Evolutionary conservation across 2,113 vertebrate species (phyloP).

Genomic region (Semicossyphus pulcher): DNA sequence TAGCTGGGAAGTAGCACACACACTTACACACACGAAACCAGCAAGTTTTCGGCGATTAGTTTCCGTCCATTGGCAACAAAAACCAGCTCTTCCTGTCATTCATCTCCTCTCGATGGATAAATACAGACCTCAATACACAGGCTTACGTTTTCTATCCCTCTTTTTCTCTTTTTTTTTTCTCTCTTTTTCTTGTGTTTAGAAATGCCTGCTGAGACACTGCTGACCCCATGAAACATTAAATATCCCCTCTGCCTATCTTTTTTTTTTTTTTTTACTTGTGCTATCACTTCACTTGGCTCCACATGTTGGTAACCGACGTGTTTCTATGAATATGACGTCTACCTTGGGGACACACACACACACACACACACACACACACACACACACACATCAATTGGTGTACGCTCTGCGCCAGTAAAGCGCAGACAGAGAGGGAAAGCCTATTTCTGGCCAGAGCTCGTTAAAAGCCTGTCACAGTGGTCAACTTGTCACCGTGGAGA

Average conservation of each 20-base stretch:
- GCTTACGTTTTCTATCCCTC: neutral
- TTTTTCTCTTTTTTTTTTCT: neutral
- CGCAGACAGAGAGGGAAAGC: neutral
- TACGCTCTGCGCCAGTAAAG: neutral
- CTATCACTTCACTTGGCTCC: neutral
- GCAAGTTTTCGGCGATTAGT: constrained; percentile 10
- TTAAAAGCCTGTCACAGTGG: constrained; percentile 21
- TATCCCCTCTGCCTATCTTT: neutral
- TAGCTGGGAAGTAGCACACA: constrained; percentile 43
- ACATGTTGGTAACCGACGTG: neutral
- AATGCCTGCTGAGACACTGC: neutral
- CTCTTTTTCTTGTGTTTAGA: neutral
- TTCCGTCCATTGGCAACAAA: constrained; percentile 26
- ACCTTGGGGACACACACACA: too few species aligned
- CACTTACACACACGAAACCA: neutral
- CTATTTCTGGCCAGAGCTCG: constrained; percentile 10
- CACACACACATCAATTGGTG: too few species aligned
- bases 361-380: too few species aligned
- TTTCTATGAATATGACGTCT: constrained; percentile 33
- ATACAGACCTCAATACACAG: neutral
- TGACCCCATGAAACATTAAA: neutral
- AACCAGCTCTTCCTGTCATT: constrained; percentile 25
- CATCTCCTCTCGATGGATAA: neutral
- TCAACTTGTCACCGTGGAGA: constrained; percentile 12
- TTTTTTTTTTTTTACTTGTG: neutral